These are phyloP conservation scores for Aegithalos caudatus DNA, from an alignment of 2,113 vertebrate species.

Conservation along the genomic window DNA sequence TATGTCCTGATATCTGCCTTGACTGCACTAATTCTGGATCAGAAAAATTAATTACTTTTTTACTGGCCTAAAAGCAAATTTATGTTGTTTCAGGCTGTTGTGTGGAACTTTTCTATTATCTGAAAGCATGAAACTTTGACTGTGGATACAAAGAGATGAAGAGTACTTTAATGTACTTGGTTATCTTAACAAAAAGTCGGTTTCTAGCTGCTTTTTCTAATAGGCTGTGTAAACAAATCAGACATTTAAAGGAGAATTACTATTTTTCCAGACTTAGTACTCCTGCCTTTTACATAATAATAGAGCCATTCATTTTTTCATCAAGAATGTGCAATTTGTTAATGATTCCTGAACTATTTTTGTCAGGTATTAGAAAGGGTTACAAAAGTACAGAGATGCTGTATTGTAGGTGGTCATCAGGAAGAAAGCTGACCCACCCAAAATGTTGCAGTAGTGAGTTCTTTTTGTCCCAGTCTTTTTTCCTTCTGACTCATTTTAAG, in stretches of 20 bases:
- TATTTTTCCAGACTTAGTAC: background rate
- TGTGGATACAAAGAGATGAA: background rate
- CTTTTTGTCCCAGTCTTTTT: background rate
- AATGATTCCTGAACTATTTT: background rate
- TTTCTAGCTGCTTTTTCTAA: background rate
- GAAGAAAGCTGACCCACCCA: background rate
- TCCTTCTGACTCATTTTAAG: background rate
- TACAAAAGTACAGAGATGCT: background rate
- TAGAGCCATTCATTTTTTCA: background rate
- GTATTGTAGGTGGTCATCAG: background rate
- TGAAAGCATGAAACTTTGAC: background rate
- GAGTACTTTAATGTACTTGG: background rate
- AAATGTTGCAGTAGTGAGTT: background rate
- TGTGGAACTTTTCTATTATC: background rate
- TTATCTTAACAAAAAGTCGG: background rate
- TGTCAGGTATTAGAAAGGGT: background rate
- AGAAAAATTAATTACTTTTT: slow-evolving; percentile 28
- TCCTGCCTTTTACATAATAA: background rate
- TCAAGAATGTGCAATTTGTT: background rate
- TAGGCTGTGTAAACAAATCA: background rate
- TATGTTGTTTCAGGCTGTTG: background rate
- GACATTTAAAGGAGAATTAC: background rate
- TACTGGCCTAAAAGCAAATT: background rate
- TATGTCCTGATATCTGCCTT: background rate
- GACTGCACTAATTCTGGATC: slow-evolving; percentile 3